Evolutionary conservation across 2,888 invertebrate species (phyloP), one percentile per base, ranked within the genome.

Genomic region (Thereva unica): DNA sequence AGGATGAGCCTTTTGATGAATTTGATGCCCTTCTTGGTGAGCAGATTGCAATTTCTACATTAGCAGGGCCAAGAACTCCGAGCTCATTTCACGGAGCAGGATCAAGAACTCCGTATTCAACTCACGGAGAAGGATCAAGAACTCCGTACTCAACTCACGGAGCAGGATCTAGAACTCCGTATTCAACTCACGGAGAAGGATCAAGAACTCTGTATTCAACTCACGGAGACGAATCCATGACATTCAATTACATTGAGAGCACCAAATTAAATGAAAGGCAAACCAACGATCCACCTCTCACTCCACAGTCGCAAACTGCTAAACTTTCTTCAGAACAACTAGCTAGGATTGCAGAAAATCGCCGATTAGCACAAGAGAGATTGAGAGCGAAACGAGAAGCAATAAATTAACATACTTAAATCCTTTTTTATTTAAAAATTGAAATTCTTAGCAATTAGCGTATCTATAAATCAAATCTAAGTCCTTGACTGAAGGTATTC

Each of bases 321-420:
- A 71, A 74, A 54, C 73, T 88, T 8, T 84, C 83, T 2, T 84
- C 88, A 1, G 91, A 89, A 70, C 86, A 89, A 74, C 83, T 84
- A 71, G 86, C 89, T 61, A 84, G 87, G 74, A 88, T 91, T 79
- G 84, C 89, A 35, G 84, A 84, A 71, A 92, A 91, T 75, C 83
- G 87, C 59, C 82, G 83, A 72, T 70, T 86, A 53, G 90, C 90
- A 0, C 84, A 87, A 77, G 87, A 89, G 75, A 83, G 85, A 70
- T 79, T 86, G 57, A 80, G 85, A n/a, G 86, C 85, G 0, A 84
- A 83, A 74, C 69, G 71, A 55, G 68, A 71, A 12, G 54, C 54
- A 12, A 3, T 42, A 4, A 40, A 37, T 10, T 50, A 23, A 63
- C 42, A 4, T 9, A 53, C 6, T 53, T 50, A 23, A 50, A 4